phyloP scores from a whole-genome alignment of 1,140 invertebrate genomes.

The Geopemphigus sp. region DNA sequence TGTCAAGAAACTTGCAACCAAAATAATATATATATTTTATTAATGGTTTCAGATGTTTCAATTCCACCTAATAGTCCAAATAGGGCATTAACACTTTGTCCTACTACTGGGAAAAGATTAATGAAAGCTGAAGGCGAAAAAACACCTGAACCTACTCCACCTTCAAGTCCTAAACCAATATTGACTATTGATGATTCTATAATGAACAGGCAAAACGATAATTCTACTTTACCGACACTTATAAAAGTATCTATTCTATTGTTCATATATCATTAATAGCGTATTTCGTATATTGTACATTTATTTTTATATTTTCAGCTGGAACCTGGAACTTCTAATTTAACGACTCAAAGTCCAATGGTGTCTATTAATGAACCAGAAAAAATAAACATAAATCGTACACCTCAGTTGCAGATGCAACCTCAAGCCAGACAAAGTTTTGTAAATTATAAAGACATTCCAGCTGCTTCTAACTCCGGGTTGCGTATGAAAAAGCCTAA shows the following conservation, averaged over 20 bases:
- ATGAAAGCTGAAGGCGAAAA: conserved; percentile 65
- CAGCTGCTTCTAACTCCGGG: conserved; percentile 41
- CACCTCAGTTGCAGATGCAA: not conserved
- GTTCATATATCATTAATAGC: not conserved
- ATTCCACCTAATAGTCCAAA: conserved; percentile 66
- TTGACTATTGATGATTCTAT: conserved; percentile 21
- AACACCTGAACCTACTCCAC: conserved; percentile 54
- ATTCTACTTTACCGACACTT: conserved; percentile 38
- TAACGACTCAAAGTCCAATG: conserved; percentile 19
- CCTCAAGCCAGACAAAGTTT: conserved; percentile 37
- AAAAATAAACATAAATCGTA: conserved; percentile 29
- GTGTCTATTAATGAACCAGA: conserved; percentile 9
- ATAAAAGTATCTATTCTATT: conserved; percentile 43
- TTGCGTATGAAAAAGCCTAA: conserved; percentile 39
- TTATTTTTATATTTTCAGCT: conserved; percentile 3
- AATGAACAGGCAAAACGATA: conserved; percentile 21
- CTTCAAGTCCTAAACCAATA: conserved; percentile 52
- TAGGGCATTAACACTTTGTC: conserved; percentile 67
- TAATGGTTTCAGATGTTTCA: conserved; percentile 51
- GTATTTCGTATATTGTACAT: too few relatives aligned
- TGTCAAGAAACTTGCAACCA: conserved; percentile 22
- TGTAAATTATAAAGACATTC: conserved; percentile 47
- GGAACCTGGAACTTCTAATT: conserved; percentile 25
- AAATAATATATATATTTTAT: conserved; percentile 18
- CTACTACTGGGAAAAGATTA: conserved; percentile 67